A percentile compares a stretch with the other conserved stretches of the same genome.
Conservation (phyloP, 2,888 invertebrate genomes). For the Habroteleia sp. region DNA sequence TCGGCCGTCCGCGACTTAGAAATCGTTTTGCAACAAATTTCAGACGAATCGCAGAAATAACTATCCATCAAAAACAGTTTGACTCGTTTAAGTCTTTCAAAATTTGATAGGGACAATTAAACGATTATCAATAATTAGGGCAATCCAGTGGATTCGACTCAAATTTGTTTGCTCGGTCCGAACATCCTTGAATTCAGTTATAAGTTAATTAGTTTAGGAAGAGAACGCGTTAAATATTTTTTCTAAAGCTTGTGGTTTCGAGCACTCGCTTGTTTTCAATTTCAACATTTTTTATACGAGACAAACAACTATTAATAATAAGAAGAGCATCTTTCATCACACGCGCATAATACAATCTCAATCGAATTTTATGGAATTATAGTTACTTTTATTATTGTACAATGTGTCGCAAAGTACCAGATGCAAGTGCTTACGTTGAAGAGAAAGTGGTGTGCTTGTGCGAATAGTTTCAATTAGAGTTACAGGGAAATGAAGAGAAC, state of each 20-base stretch:
- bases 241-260: conserved; percentile 32
- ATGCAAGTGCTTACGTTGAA: conserved; percentile 9
- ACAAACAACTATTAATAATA: conserved; percentile 1
- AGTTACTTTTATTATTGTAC: conserved; percentile 13
- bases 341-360: conserved; percentile 44
- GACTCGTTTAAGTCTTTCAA: no score
- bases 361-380: conserved; percentile 29
- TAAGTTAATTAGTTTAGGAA: conserved; percentile 14
- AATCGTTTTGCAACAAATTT: conserved; percentile 2
- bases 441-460: background rate
- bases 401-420: conserved; percentile 4
- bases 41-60: conserved; percentile 5
- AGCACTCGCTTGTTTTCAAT: conserved; percentile 2
- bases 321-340: background rate
- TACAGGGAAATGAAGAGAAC: background rate
- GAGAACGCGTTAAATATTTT: conserved; percentile 22
- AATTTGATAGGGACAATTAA: no score
- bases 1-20: conserved; percentile 35
- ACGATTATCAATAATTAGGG: background rate
- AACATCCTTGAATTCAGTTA: no score
- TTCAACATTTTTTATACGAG: conserved; percentile 17
- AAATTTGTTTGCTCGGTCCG: conserved; percentile 32
- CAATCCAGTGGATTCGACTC: background rate
- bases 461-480: conserved; percentile 9
- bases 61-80: no score